Conservation (phyloP, 37 sponge, comb jelly and placozoan species). For the Geodia barretti region DNA sequence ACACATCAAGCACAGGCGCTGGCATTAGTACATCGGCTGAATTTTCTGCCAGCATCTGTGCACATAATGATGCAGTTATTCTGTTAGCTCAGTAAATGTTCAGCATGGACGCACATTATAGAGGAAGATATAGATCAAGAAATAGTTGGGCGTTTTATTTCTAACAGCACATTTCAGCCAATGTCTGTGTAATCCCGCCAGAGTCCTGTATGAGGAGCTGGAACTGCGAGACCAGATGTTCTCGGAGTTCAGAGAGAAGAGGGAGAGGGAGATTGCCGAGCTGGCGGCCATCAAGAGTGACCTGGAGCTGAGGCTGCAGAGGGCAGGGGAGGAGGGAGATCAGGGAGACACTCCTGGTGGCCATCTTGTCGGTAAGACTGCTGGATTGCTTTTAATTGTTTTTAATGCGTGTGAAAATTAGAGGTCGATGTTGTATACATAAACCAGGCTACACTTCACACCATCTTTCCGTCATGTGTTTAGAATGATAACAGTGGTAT, state of each 20-base stretch:
- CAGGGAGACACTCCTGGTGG: not conserved
- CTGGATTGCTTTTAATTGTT: too few species aligned
- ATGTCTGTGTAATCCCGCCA: too few species aligned
- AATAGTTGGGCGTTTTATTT: too few species aligned
- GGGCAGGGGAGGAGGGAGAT: not conserved
- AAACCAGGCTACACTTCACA: not conserved
- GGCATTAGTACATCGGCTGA: too few species aligned
- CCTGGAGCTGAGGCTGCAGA: slow-evolving; percentile 35
- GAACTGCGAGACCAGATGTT: slow-evolving; percentile 36
- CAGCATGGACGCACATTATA: slow-evolving; percentile 20
- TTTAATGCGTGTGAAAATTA: too few species aligned
- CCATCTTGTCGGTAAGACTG: not conserved
- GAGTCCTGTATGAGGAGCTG: slow-evolving; percentile 39
- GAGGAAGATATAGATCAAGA: too few species aligned
- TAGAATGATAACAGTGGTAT: too few species aligned
- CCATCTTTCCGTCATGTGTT: not conserved
- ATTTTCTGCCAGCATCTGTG: too few species aligned
- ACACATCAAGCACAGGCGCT: too few species aligned
- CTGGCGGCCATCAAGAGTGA: slow-evolving; percentile 39
- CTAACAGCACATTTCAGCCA: too few species aligned
- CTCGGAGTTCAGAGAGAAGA: slow-evolving; percentile 22
- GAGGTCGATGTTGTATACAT: too few species aligned
- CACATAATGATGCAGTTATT: too few species aligned
- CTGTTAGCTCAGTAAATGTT: slow-evolving; percentile 37
- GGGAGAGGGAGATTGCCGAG: slow-evolving; percentile 37